phyloP scores from a whole-genome alignment of 1,140 invertebrate genomes.

The Bilobella aurantiaca region DNA sequence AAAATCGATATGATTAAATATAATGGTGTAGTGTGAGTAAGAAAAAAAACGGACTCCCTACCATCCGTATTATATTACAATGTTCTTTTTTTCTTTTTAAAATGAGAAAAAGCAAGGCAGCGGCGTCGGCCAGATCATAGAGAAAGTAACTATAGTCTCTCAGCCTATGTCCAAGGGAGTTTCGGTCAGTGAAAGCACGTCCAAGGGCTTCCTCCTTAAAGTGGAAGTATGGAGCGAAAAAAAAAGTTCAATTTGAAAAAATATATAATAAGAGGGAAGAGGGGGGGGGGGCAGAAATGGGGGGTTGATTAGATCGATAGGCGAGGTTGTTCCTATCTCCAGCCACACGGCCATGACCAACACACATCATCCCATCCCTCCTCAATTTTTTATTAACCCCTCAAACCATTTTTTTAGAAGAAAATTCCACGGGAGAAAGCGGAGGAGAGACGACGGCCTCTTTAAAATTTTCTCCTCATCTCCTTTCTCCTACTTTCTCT shows the following conservation, averaged over 20 bases:
- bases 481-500: background rate
- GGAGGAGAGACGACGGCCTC: background rate
- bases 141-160: background rate
- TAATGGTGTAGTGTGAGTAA: too few relatives aligned
- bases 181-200: slow-evolving; percentile 2
- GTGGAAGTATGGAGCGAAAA: background rate
- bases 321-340: too few relatives aligned
- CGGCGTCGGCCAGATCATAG: too few relatives aligned
- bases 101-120: too few relatives aligned
- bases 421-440: background rate
- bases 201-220: background rate
- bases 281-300: slow-evolving; percentile 20
- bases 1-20: background rate
- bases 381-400: slow-evolving; percentile 36
- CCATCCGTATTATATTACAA: too few relatives aligned
- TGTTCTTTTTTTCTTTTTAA: background rate
- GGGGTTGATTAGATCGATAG: slow-evolving; percentile 35
- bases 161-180: background rate
- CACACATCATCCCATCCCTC: background rate
- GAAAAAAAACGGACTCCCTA: too few relatives aligned
- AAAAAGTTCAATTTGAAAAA: slow-evolving; percentile 4
- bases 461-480: slow-evolving; percentile 8
- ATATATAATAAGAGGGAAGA: slow-evolving; percentile 7
- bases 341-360: background rate
- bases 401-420: slow-evolving; percentile 33